Percentiles rank a stretch among this genome's conserved stretches.
Conservation (phyloP, 2,888 invertebrate genomes). For the Tachina lurida region DNA sequence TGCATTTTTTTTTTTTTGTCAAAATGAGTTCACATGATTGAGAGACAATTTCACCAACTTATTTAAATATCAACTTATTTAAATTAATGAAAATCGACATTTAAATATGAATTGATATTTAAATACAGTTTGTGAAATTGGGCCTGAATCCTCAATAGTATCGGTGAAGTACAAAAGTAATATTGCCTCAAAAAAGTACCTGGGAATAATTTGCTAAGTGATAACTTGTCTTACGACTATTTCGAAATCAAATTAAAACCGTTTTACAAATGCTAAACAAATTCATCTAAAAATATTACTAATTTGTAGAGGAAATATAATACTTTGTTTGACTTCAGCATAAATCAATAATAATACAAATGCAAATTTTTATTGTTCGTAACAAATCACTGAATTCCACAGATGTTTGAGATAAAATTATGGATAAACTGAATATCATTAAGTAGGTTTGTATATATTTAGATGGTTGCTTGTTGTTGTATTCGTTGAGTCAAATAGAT, state of each 20-base stretch:
- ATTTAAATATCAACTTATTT: too few relatives aligned
- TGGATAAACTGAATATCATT: neutral
- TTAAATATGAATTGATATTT: too few relatives aligned
- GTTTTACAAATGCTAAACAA: slow-evolving; percentile 35
- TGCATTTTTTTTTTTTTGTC: too few relatives aligned
- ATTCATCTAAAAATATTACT: slow-evolving; percentile 21
- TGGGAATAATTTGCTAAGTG: neutral
- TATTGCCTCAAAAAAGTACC: too few relatives aligned
- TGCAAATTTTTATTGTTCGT: slow-evolving; percentile 56
- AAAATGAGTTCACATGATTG: too few relatives aligned
- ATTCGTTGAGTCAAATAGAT: slow-evolving; percentile 16
- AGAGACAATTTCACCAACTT: too few relatives aligned
- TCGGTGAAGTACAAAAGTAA: too few relatives aligned
- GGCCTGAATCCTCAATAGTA: too few relatives aligned
- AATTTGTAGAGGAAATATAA: slow-evolving; percentile 13
- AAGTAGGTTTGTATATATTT: neutral
- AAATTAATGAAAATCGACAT: too few relatives aligned
- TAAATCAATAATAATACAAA: slow-evolving; percentile 52
- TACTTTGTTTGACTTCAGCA: neutral
- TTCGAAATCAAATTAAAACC: slow-evolving; percentile 7
- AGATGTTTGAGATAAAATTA: slow-evolving; percentile 45
- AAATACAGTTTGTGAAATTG: too few relatives aligned
- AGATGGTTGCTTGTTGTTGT: neutral
- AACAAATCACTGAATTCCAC: slow-evolving; percentile 44
- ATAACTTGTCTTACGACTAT: neutral